Conservation (phyloP, 37 sponge, comb jelly and placozoan species). For the Diacarnus erythraeanus region DNA sequence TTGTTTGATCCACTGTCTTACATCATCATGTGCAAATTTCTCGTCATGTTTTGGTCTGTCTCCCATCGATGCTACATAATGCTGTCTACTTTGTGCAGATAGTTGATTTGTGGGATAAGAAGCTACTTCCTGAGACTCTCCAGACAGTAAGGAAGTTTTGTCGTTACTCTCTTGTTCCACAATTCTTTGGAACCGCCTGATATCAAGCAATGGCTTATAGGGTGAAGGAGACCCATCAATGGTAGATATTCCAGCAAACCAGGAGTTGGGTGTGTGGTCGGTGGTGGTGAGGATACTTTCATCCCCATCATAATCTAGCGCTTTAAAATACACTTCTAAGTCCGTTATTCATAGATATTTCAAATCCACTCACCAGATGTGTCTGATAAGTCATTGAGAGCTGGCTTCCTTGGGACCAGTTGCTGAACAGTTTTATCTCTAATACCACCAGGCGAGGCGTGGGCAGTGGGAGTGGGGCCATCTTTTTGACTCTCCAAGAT, state of each 20-base stretch:
- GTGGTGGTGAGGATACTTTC: not conserved
- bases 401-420: conserved; percentile 43
- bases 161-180: conserved; percentile 21
- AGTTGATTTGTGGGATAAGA: not conserved
- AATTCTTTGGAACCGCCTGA: conserved; percentile 44
- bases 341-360: not conserved
- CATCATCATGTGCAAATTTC: not conserved
- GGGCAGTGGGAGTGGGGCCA: conserved; percentile 41
- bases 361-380: too few relatives aligned
- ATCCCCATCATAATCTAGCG: not conserved
- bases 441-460: conserved; percentile 64
- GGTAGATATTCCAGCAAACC: not conserved
- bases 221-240: not conserved
- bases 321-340: not conserved
- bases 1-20: not conserved
- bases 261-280: not conserved
- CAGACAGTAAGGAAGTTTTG: too few relatives aligned
- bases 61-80: too few relatives aligned
- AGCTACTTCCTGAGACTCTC: too few relatives aligned
- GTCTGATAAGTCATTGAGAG: conserved; percentile 52
- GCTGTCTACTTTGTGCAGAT: not conserved
- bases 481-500: conserved; percentile 32
- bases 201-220: conserved; percentile 35
- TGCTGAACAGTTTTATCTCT: conserved; percentile 48
- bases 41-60: too few relatives aligned